Evolutionary conservation across 1,140 invertebrate genomes (phyloP).

Genomic region (Ips nitidus): DNA sequence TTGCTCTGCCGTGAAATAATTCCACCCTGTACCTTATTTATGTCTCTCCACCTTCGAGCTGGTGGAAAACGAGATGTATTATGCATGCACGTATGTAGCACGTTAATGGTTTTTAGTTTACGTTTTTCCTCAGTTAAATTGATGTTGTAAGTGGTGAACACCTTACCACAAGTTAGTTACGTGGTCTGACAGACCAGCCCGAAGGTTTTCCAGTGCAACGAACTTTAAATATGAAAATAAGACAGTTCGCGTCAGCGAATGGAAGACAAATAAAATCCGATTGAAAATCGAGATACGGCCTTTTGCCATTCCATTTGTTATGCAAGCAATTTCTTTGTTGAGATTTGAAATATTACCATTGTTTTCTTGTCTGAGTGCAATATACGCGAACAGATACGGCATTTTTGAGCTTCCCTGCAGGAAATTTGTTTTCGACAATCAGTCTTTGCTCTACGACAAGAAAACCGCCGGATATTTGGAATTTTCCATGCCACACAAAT

Average conservation of each 20-base stretch:
- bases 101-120: too few relatives aligned
- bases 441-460: not conserved
- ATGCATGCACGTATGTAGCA: not conserved
- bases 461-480: too few relatives aligned
- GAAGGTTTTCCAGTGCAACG: too few relatives aligned
- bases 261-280: not conserved
- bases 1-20: conserved; percentile 21
- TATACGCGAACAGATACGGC: not conserved
- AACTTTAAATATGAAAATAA: too few relatives aligned
- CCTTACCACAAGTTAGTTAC: too few relatives aligned
- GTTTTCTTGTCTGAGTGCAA: conserved; percentile 1
- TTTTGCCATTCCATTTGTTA: conserved; percentile 1
- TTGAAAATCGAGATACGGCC: not conserved
- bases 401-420: not conserved
- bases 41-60: conserved; percentile 3
- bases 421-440: conserved; percentile 3
- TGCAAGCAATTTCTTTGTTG: not conserved
- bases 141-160: too few relatives aligned
- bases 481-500: too few relatives aligned
- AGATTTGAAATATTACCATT: conserved; percentile 5
- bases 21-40: conserved; percentile 20
- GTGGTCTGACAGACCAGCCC: too few relatives aligned
- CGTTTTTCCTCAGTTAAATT: too few relatives aligned
- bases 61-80: not conserved
- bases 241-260: too few relatives aligned